These are phyloP conservation scores for Agrotis puta DNA, from an alignment of 2,888 invertebrate species.

Conservation along the genomic window DNA sequence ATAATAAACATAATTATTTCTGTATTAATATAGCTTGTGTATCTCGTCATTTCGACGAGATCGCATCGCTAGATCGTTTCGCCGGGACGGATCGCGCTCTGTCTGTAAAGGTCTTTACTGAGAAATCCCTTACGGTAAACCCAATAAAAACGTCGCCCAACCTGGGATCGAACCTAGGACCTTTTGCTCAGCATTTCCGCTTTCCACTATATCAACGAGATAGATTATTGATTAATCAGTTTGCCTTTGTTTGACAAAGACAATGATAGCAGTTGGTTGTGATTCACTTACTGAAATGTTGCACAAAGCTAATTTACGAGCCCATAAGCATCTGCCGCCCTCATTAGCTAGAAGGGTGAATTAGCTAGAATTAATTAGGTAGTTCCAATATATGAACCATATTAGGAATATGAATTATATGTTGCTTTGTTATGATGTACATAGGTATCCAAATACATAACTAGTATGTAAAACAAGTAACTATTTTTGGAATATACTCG, in stretches of 20 bases:
- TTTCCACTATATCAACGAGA: too few relatives aligned
- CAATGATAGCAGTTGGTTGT: background rate
- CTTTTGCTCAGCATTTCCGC: too few relatives aligned
- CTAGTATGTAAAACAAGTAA: background rate
- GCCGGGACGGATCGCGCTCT: too few relatives aligned
- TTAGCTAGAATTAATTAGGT: constrained; percentile 35
- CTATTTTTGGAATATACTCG: too few relatives aligned
- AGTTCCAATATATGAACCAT: constrained; percentile 15
- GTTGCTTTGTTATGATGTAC: background rate
- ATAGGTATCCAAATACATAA: background rate
- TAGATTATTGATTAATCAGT: background rate
- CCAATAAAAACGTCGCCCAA: too few relatives aligned
- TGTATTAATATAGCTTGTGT: too few relatives aligned
- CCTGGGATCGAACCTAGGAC: too few relatives aligned
- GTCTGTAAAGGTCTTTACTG: too few relatives aligned
- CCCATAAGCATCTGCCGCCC: constrained; percentile 34
- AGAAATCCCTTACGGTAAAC: too few relatives aligned
- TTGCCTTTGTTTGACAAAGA: background rate
- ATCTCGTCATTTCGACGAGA: too few relatives aligned
- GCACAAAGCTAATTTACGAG: constrained; percentile 26
- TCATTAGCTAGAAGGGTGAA: constrained; percentile 35
- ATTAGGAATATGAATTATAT: constrained; percentile 32
- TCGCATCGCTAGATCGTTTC: too few relatives aligned
- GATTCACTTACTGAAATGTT: background rate
- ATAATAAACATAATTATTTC: too few relatives aligned